Base-by-base conservation (phyloP, 2,113 vertebrate genomes). In the Heterotis niloticus region DNA sequence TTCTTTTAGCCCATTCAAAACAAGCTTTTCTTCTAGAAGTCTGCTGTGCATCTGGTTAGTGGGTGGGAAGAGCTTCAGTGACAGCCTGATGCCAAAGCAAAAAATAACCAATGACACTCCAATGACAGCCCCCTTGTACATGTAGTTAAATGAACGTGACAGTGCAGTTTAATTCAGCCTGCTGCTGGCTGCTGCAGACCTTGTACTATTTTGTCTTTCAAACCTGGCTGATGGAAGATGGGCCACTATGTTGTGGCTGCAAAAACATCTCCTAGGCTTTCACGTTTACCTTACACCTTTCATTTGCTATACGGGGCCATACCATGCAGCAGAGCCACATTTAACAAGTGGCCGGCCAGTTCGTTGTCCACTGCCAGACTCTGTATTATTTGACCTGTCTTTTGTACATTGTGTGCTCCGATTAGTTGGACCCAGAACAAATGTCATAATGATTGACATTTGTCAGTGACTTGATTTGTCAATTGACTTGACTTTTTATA, bases 141-240 rank as follows among this genome's bases (percentile, higher is more conserved):
- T 62, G 70, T 20, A 14, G 29, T 23, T 56, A 72, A 72, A 72
- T 56, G 51, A 72, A 72, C 13, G 44, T 72, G 70, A 72, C 70
- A 72, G 20, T 10, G 29, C 20, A 23, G 70, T 72, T 56, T 72
- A 72, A 72, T 54, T 72, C 18, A 72, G 54, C 70, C 52, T 51
- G n/a, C 16, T 44, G 34, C 7, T 44, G 34, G 34, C 5, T 29
- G 28, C 13, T 20, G 5, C 34, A 52, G 69, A 16, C 69, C 51
- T 56, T 54, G 13, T 20, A 23, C n/a, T 14, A 16, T 23, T 44
- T 4, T 4, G 44, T 44, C 54, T 24, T 9, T 4, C 11, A 56
- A 72, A 12, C 10, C 4, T 34, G 51, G 24, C 13, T 18, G 11
- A 72, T 13, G 18, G 64, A 2, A 44, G 34, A 7, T 44, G 34